Evolutionary conservation across 2,888 invertebrate genomes (phyloP).

Genomic region (Trichopria drosophilae): DNA sequence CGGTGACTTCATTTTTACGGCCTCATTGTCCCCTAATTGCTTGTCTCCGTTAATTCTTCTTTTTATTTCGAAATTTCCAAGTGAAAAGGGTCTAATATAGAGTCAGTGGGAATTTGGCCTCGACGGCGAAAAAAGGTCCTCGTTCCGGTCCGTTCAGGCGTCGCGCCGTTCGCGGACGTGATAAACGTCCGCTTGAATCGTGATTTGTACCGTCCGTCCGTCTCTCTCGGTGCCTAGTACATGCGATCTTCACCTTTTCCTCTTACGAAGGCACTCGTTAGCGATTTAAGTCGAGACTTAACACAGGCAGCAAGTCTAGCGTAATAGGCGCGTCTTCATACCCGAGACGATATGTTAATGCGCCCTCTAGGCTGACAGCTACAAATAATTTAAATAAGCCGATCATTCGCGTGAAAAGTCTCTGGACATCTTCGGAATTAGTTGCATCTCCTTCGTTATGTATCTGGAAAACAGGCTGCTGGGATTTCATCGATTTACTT

Average conservation of each 20-base stretch:
- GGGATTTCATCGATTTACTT: too few species aligned
- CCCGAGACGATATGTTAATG: constrained; percentile 28
- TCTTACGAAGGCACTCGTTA: constrained; percentile 7
- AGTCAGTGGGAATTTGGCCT: constrained; percentile 3
- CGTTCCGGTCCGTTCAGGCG: constrained; percentile 40
- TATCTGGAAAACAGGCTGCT: too few species aligned
- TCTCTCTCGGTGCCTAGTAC: constrained; percentile 3
- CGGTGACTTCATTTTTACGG: too few species aligned
- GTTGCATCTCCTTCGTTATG: too few species aligned
- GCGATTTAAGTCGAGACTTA: constrained; percentile 7
- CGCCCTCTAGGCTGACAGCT: constrained; percentile 12
- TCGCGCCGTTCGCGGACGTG: constrained; percentile 35
- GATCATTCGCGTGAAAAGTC: constrained; percentile 14
- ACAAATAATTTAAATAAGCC: constrained; percentile 30
- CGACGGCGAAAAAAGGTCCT: constrained; percentile 24
- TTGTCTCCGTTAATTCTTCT: too few species aligned
- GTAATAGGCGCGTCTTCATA: background rate
- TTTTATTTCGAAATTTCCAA: too few species aligned
- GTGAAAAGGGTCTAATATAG: too few species aligned
- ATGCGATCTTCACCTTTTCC: too few species aligned
- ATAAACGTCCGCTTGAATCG: constrained; percentile 38
- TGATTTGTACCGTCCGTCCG: constrained; percentile 24
- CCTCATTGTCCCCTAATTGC: too few species aligned
- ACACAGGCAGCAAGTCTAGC: background rate
- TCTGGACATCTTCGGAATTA: too few species aligned